phyloP scores from a whole-genome alignment of 2,113 vertebrate species.

The Sakesphorus luctuosus region DNA sequence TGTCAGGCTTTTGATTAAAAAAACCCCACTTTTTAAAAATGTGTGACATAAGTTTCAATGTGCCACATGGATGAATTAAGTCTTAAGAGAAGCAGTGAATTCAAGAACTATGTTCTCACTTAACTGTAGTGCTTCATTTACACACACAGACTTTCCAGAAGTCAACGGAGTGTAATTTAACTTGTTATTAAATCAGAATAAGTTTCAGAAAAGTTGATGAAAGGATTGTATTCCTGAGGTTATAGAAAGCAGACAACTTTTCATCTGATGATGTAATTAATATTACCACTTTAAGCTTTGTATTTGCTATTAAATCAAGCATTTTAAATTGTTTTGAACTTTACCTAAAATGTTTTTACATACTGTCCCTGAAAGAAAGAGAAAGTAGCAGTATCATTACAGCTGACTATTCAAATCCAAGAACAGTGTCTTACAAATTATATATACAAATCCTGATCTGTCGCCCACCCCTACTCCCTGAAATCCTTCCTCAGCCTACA shows the following conservation, averaged over 20 bases:
- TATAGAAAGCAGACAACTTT: slow-evolving; percentile 38
- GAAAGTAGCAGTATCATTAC: slow-evolving; percentile 39
- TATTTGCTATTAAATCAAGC: slow-evolving; percentile 8
- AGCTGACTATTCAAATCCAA: slow-evolving; percentile 47
- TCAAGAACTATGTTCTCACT: not conserved
- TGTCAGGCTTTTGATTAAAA: not conserved
- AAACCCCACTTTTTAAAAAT: fast-evolving
- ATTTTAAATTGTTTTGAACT: not conserved
- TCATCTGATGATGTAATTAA: slow-evolving; percentile 18
- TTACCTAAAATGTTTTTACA: slow-evolving; percentile 40
- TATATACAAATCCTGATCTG: slow-evolving; percentile 52
- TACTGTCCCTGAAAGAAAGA: not conserved
- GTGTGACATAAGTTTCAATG: not conserved
- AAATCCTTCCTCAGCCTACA: slow-evolving; percentile 15
- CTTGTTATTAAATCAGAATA: slow-evolving; percentile 26
- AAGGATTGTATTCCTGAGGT: not conserved
- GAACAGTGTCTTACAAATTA: slow-evolving; percentile 44
- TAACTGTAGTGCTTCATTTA: not conserved
- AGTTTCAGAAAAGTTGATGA: slow-evolving; percentile 22
- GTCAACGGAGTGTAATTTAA: not conserved
- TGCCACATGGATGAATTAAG: not conserved
- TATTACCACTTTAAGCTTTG: not conserved
- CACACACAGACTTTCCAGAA: not conserved
- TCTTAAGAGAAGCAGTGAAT: not conserved
- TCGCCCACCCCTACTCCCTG: not conserved